Percentiles rank a stretch among this genome's conserved stretches.
Evolutionary conservation across 1,140 invertebrate species (phyloP).

Genomic region (Cepaea nemoralis): DNA sequence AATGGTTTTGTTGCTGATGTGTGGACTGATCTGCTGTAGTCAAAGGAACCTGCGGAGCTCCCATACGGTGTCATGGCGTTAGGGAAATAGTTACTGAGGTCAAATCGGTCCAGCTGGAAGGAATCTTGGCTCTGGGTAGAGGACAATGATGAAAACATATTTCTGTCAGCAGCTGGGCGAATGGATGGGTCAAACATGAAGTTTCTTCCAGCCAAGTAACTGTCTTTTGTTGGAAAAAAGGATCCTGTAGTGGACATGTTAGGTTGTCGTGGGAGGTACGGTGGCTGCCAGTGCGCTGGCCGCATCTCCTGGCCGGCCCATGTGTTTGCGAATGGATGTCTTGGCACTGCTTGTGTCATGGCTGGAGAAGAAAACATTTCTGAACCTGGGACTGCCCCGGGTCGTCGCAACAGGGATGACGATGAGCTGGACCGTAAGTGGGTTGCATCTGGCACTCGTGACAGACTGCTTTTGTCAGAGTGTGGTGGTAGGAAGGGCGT

Average conservation of each 20-base stretch:
- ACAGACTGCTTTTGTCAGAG: constrained; percentile 39
- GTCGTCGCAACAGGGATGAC: constrained; percentile 53
- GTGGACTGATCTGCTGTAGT: constrained; percentile 60
- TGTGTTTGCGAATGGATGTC: constrained; percentile 64
- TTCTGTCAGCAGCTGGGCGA: constrained; percentile 56
- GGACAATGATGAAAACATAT: constrained; percentile 63
- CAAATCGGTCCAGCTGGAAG: constrained; percentile 62
- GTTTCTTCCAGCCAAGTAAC: constrained; percentile 63
- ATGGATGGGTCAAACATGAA: constrained; percentile 68
- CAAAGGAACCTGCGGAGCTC: constrained; percentile 53
- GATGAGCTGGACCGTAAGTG: constrained; percentile 55
- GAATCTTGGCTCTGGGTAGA: constrained; percentile 59
- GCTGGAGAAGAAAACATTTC: constrained; percentile 60
- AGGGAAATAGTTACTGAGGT: constrained; percentile 62
- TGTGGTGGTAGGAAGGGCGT: constrained; percentile 59
- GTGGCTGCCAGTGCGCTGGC: constrained; percentile 62
- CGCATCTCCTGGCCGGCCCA: constrained; percentile 65
- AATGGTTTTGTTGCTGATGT: constrained; percentile 62
- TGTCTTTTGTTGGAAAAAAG: constrained; percentile 62
- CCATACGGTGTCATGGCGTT: constrained; percentile 60
- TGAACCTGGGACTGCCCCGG: constrained; percentile 57
- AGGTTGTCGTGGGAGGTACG: constrained; percentile 60
- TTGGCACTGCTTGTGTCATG: constrained; percentile 59
- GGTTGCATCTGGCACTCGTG: constrained; percentile 53
- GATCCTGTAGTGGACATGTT: constrained; percentile 49